Evolutionary conservation across 2,797 vertebrate species (phyloP).

Genomic region (Cynodonichthys magdalenae): DNA sequence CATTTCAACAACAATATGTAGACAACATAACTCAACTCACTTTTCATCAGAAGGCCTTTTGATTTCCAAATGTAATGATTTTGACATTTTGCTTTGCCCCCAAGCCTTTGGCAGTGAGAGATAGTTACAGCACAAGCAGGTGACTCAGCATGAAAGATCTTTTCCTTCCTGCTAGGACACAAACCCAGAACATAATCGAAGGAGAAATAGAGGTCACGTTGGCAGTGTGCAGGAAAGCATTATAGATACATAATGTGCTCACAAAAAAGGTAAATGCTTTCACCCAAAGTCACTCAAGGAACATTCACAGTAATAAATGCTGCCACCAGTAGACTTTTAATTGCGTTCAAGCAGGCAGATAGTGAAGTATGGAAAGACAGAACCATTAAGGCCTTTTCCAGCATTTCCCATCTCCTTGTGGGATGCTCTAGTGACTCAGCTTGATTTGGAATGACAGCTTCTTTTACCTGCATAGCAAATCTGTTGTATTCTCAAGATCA

Average conservation of each 20-base stretch:
- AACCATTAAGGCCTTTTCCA: slow-evolving; percentile 53
- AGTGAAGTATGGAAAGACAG: slow-evolving; percentile 56
- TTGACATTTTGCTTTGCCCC: slow-evolving; percentile 42
- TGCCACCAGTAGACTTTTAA: slow-evolving; percentile 51
- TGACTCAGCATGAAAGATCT: slow-evolving; percentile 52
- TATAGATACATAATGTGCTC: slow-evolving; percentile 31
- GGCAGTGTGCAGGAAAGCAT: slow-evolving; percentile 24
- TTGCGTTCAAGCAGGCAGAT: slow-evolving; percentile 47
- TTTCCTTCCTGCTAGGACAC: slow-evolving; percentile 71
- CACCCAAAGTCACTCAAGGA: slow-evolving; percentile 43
- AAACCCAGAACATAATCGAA: slow-evolving; percentile 50
- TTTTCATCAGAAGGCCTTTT: slow-evolving; percentile 6
- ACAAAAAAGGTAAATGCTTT: slow-evolving; percentile 41
- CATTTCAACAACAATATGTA: slow-evolving; percentile 2
- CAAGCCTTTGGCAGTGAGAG: slow-evolving; percentile 36
- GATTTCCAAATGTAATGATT: slow-evolving; percentile 22
- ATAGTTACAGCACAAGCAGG: slow-evolving; percentile 48
- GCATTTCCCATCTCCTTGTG: slow-evolving; percentile 42
- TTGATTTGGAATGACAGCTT: slow-evolving; percentile 64
- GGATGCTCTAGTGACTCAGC: slow-evolving; percentile 46
- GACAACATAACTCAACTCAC: slow-evolving; percentile 4
- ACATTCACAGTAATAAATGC: slow-evolving; percentile 47
- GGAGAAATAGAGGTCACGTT: slow-evolving; percentile 47
- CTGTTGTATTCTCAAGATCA: slow-evolving; percentile 52
- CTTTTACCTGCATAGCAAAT: slow-evolving; percentile 55